Evolutionary conservation across 2,888 invertebrate species (phyloP).

Genomic region (Drosophila conformis): DNA sequence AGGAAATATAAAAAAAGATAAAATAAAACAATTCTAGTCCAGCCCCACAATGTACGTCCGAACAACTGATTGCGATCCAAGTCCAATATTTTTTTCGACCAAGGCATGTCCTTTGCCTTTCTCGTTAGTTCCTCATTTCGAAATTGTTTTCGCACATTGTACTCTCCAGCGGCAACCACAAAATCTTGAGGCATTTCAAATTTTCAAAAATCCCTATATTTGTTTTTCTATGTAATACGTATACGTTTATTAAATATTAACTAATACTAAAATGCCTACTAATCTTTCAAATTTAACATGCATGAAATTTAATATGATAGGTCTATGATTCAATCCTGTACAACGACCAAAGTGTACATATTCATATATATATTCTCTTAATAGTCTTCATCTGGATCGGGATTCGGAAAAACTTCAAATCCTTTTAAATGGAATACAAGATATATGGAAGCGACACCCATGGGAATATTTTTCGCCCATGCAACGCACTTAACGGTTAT

Average conservation of each 20-base stretch:
- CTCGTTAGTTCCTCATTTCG: conserved; percentile 43
- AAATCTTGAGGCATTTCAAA: conserved; percentile 46
- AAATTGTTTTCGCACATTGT: conserved; percentile 58
- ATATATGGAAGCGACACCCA: conserved; percentile 8
- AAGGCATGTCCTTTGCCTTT: conserved; percentile 52
- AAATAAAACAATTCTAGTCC: conserved; percentile 44
- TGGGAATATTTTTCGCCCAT: conserved; percentile 48
- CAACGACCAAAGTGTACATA: neutral
- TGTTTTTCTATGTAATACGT: neutral
- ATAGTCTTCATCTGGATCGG: conserved; percentile 10
- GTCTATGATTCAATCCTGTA: conserved; percentile 4
- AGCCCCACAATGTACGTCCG: conserved; percentile 50
- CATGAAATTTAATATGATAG: neutral
- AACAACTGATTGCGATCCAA: conserved; percentile 49
- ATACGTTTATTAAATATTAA: neutral
- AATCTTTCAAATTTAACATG: neutral
- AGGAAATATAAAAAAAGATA: conserved; percentile 47
- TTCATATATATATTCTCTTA: neutral
- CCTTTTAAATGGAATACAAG: conserved; percentile 39
- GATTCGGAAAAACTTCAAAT: neutral
- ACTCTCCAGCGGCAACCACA: conserved; percentile 44
- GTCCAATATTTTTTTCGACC: conserved; percentile 58
- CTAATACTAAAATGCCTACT: neutral
- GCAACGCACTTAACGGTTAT: conserved; percentile 31
- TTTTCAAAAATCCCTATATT: neutral